Base-by-base conservation (phyloP, 2,888 invertebrate species). In the Heliconius ismenius region DNA sequence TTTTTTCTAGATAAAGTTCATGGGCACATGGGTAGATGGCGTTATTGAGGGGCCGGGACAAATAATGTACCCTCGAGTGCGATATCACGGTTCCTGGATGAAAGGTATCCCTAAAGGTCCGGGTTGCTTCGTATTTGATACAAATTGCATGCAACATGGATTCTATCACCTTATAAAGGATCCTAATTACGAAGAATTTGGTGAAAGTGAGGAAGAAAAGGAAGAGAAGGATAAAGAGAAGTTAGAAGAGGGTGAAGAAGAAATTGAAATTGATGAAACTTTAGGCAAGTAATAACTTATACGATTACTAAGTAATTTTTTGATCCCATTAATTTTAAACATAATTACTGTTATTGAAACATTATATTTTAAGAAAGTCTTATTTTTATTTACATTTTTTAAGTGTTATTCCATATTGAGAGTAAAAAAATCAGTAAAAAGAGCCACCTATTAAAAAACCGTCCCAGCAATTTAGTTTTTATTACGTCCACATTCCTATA, bases 1-100 rank as follows among this genome's bases (percentile, higher is more conserved):
- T 26, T 68, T 64, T 54, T 68, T 76, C 54, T 95, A 95, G 77
- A 80, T 84, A 9, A 95, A 95, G 83, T 95, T 95, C 81, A 95
- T 95, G 95, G 98, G 96, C 67, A 97, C 96, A 69, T 98, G 96
- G 98, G 95, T 94, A 81, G 95, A 95, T 84, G 98, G 97, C 39
- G 91, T 93, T 54, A 97, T 96, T 90, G 95, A 96, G 87, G 98
- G 97, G 62, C 95, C 96, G 0, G 97, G 97, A 0, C 96, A 97
- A 87, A 90, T 97, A 3, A 95, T 96, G 72, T 96, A 96, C 82
- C 95, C 95, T 0, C 90, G 95, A 13, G 96, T 96, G 76, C 95
- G 96, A 4, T 96, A 95, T 82, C 96, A 97, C 83, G 97, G 97
- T 0, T 94, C 91, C 10, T 98, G 97, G 96, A 92, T 95, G 76